phyloP scores from a whole-genome alignment of 2,888 invertebrate species.

The Apotomis betuletana region DNA sequence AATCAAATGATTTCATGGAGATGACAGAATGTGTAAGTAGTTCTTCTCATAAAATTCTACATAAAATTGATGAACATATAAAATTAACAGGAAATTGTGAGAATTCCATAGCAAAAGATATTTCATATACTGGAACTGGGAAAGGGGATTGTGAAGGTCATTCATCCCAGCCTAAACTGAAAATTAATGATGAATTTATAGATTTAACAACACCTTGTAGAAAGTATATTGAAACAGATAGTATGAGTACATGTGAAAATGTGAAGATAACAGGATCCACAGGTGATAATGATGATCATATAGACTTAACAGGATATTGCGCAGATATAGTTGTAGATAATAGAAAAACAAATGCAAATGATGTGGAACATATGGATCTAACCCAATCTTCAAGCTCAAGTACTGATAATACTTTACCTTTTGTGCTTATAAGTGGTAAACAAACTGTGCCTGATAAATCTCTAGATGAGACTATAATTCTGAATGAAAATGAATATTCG shows the following conservation, averaged over 20 bases:
- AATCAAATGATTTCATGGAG: constrained; percentile 69
- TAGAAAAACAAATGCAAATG: constrained; percentile 32
- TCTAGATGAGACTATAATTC: constrained; percentile 57
- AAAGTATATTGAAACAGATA: too few species aligned
- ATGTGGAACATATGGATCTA: constrained; percentile 55
- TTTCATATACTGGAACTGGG: constrained; percentile 2
- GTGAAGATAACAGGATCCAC: not conserved
- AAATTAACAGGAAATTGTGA: constrained; percentile 55
- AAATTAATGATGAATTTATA: too few species aligned
- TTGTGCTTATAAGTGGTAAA: constrained; percentile 53
- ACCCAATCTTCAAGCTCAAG: constrained; percentile 65
- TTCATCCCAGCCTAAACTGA: too few species aligned
- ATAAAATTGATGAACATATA: constrained; percentile 49
- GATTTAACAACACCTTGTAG: too few species aligned
- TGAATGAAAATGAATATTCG: constrained; percentile 45
- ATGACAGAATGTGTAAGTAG: constrained; percentile 64
- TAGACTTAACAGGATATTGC: constrained; percentile 7
- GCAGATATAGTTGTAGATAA: constrained; percentile 20
- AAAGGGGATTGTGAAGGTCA: too few species aligned
- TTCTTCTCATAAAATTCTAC: constrained; percentile 44
- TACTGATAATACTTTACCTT: constrained; percentile 61
- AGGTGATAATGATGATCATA: not conserved
- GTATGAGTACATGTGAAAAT: not conserved
- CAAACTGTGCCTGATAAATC: constrained; percentile 43
- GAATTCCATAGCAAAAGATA: constrained; percentile 33